A percentile compares a stretch with the other conserved stretches of the same genome.
Conservation (phyloP, 1,140 invertebrate genomes). For the Atta colombica region DNA sequence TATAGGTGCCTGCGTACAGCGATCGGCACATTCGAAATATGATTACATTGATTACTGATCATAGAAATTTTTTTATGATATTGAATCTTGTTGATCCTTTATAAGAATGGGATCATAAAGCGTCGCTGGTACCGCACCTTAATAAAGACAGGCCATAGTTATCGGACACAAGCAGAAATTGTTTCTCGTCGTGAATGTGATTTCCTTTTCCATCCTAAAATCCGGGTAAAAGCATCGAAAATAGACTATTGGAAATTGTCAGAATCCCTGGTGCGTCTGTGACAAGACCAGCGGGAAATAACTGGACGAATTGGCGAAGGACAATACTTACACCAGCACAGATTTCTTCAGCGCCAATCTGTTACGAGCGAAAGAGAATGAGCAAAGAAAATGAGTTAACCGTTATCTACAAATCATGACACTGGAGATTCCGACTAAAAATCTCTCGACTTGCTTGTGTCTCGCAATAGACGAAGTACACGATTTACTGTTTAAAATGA, state of each 20-base stretch:
- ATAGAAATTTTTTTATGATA: constrained; percentile 67
- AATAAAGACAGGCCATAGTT: constrained; percentile 66
- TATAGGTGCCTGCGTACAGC: background rate
- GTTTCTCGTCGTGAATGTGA: constrained; percentile 66
- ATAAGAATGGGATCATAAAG: constrained; percentile 62
- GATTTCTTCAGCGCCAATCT: constrained; percentile 66
- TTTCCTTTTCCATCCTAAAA: constrained; percentile 56
- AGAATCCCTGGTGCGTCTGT: constrained; percentile 35
- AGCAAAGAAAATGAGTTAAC: constrained; percentile 76
- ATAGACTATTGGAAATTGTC: constrained; percentile 39
- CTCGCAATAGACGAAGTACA: constrained; percentile 17
- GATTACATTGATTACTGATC: constrained; percentile 50
- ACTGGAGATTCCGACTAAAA: constrained; percentile 69
- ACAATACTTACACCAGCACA: constrained; percentile 62
- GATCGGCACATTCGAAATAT: constrained; percentile 34
- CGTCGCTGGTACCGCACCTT: constrained; percentile 62
- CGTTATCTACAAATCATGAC: constrained; percentile 74
- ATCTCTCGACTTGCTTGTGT: constrained; percentile 32
- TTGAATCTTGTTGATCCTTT: constrained; percentile 51
- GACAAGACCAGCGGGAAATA: constrained; percentile 22
- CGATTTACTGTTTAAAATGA: constrained; percentile 19
- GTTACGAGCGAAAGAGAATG: constrained; percentile 48
- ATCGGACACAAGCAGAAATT: constrained; percentile 54
- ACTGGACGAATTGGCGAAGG: constrained; percentile 51
- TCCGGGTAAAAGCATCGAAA: constrained; percentile 64